Conservation (phyloP, 2,797 vertebrate genomes). For the Todus mexicanus region DNA sequence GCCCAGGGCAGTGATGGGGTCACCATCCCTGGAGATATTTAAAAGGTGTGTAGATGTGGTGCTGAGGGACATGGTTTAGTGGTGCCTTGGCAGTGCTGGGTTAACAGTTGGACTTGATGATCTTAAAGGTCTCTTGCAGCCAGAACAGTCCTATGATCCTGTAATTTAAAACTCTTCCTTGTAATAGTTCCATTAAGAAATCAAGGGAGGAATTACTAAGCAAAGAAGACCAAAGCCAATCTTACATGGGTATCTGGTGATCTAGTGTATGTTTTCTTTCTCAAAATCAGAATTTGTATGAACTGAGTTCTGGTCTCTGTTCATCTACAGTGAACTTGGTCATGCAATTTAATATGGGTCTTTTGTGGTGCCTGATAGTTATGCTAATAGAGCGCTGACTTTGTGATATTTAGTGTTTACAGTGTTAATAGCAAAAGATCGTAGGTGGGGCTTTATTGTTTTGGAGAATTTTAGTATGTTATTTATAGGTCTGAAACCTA, state of each 20-base stretch:
- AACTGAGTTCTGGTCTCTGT: background rate
- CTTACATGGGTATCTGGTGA: background rate
- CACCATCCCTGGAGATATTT: background rate
- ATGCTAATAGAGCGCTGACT: background rate
- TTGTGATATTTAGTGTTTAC: background rate
- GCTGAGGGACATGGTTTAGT: background rate
- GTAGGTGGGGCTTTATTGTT: background rate
- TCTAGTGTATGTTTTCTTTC: background rate
- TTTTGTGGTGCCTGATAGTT: background rate
- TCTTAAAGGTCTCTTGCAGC: background rate
- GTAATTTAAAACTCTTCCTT: background rate
- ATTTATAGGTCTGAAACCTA: conserved; percentile 48
- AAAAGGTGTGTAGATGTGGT: background rate
- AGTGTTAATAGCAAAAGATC: background rate
- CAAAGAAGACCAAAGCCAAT: background rate
- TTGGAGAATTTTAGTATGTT: conserved; percentile 21
- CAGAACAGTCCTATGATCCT: background rate
- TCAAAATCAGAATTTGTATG: background rate
- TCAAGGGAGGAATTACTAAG: background rate
- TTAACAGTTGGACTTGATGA: background rate
- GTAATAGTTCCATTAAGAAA: background rate
- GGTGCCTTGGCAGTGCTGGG: background rate
- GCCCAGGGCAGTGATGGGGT: background rate
- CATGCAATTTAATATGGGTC: background rate
- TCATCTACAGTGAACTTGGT: background rate